Base-by-base conservation (phyloP, 1,140 invertebrate species). In the Drosophila biarmipes region DNA sequence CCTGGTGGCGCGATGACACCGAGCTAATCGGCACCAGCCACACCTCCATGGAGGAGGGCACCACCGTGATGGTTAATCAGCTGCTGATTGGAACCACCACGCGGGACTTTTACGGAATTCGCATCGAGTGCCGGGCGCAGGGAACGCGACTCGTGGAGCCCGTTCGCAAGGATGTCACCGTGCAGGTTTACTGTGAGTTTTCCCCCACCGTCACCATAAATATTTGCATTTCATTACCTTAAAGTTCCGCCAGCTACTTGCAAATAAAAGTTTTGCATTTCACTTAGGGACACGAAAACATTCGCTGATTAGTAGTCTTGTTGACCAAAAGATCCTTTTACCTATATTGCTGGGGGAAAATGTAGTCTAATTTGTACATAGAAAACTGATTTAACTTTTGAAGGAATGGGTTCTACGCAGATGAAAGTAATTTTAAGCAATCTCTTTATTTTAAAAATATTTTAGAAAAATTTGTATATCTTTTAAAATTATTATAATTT, bases 1-100 rank as follows among this genome's bases (percentile, higher is more conserved):
- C 94, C 8, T 97, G 96, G 96, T 97, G 96, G 96, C 93, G 95
- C 67, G 95, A 96, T 69, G 94, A 94, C 49, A 93, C 94, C 29
- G 92, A 97, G 53, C 80, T 97, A 49, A 95, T 96, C 80, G 93
- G 94, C 56, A 93, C 94, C 34, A 93, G 94, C 73, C 95, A 96
- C 89, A 93, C 93, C 29, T 93, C 93, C 3, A 91, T 93, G 12
- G 92, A 93, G 58, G 92, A 93, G 63, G 93, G 92, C n/a, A 87
- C 93, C 14, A 92, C 92, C 6, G 94, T 95, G 42, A 94, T 95
- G 46, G 93, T 95, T 49, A 96, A 96, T 92, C 94, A 95, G 80
- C 92, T 96, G 66, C 93, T 94, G 68, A 94, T 96, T 73, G 91
- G 93, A 27, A 94, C 93, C 58, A 93, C 96, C 15, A 93, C 93